Conservation (phyloP, 2,888 invertebrate genomes). For the Stenichneumon culpator region DNA sequence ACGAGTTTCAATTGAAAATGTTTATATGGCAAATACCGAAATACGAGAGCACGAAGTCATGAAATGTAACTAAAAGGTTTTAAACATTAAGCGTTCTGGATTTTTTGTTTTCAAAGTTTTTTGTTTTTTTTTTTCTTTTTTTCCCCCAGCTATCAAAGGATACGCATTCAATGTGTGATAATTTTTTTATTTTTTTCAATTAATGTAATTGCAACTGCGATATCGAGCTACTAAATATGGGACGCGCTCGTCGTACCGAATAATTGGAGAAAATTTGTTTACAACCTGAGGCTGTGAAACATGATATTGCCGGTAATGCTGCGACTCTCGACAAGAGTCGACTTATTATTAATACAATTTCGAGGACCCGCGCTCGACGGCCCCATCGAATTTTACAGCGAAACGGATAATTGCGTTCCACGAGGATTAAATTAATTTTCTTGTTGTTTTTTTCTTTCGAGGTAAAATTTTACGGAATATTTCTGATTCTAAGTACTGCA, state of each 20-base stretch:
- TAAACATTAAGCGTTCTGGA: not conserved
- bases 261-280: not conserved
- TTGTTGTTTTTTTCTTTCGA: not conserved
- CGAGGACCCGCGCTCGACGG: not conserved
- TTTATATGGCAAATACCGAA: not conserved
- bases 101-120: not conserved
- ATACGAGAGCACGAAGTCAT: not conserved
- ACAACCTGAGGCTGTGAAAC: slow-evolving; percentile 3
- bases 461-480: slow-evolving; percentile 1
- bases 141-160: not conserved
- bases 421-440: slow-evolving; percentile 15
- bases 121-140: not conserved
- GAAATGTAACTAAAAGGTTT: not conserved
- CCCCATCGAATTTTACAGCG: not conserved
- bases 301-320: slow-evolving; percentile 4
- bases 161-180: no score
- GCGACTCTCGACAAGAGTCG: not conserved
- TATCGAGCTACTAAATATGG: not conserved
- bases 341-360: slow-evolving; percentile 25
- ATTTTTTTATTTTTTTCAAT: not conserved
- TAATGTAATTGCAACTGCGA: not conserved
- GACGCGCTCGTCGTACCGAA: not conserved
- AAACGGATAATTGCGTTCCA: slow-evolving; percentile 30
- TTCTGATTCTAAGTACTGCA: not conserved
- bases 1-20: slow-evolving; percentile 1